phyloP scores from a whole-genome alignment of 2,797 vertebrate genomes.

The Enteromius viviparus region DNA sequence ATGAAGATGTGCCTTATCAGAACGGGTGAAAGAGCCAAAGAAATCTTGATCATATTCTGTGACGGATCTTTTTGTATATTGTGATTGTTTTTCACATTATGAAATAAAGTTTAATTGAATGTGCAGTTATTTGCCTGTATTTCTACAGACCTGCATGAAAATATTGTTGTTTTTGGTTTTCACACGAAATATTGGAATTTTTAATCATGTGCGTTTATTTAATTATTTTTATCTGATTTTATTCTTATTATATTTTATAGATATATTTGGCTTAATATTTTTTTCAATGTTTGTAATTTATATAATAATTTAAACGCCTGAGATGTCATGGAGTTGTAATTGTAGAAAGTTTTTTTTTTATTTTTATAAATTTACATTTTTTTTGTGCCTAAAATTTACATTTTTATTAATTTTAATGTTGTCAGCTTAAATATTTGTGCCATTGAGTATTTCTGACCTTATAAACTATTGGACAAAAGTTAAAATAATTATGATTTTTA shows the following conservation, averaged over 20 bases:
- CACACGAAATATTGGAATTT: neutral
- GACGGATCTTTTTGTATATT: neutral
- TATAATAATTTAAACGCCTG: neutral
- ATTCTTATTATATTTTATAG: neutral
- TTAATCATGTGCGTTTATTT: neutral
- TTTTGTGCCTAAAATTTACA: neutral
- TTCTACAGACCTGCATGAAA: neutral
- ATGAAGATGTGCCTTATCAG: conserved; percentile 28
- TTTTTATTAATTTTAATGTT: neutral
- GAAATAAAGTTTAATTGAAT: conserved; percentile 7
- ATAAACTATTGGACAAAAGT: neutral
- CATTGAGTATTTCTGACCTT: neutral
- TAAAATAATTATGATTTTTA: no score
- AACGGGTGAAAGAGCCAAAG: conserved; percentile 12
- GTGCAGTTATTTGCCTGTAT: neutral
- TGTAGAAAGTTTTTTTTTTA: no score
- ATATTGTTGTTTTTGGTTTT: neutral
- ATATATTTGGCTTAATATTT: neutral
- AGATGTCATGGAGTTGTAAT: neutral
- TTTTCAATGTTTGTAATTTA: no score
- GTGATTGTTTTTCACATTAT: neutral
- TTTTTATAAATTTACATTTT: no score
- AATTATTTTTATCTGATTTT: no score
- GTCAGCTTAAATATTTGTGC: neutral
- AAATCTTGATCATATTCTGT: neutral